Percentiles rank a stretch among this genome's conserved stretches.
phyloP scores from a whole-genome alignment of 1,140 invertebrate species.

The Bombus haemorrhoidalis region DNA sequence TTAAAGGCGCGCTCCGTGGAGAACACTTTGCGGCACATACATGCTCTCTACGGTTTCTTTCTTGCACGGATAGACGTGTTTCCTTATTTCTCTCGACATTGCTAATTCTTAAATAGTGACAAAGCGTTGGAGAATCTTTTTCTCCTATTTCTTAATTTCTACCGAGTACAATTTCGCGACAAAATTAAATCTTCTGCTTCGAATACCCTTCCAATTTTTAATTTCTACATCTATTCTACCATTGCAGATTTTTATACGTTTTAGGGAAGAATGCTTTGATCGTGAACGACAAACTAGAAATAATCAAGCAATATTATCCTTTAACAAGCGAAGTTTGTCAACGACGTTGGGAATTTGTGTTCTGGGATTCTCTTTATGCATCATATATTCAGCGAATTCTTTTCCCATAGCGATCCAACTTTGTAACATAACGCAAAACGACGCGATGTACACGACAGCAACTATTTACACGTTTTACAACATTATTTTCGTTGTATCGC shows the following conservation, averaged over 20 bases:
- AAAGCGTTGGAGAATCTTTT: neutral
- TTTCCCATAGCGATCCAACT: neutral
- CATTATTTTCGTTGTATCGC: too few species aligned
- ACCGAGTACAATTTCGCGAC: neutral
- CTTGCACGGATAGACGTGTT: neutral
- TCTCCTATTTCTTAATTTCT: neutral
- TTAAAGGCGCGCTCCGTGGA: constrained; percentile 16
- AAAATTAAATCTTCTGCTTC: neutral
- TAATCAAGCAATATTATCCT: neutral
- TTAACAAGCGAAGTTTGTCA: neutral
- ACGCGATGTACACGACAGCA: too few species aligned
- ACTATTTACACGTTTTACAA: too few species aligned
- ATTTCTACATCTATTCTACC: neutral
- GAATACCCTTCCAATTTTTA: neutral
- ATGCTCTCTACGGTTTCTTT: neutral
- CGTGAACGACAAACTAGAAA: neutral
- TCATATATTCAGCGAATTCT: neutral
- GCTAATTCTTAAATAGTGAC: neutral
- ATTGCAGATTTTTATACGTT: neutral
- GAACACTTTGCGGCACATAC: constrained; percentile 22
- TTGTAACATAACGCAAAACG: neutral
- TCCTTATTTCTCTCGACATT: neutral
- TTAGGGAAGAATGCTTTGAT: neutral
- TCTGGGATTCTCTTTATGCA: neutral
- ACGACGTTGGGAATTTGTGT: neutral